These are phyloP conservation scores for Pterocles gutturalis DNA, from an alignment of 2,113 vertebrate genomes.

Conservation along the genomic window DNA sequence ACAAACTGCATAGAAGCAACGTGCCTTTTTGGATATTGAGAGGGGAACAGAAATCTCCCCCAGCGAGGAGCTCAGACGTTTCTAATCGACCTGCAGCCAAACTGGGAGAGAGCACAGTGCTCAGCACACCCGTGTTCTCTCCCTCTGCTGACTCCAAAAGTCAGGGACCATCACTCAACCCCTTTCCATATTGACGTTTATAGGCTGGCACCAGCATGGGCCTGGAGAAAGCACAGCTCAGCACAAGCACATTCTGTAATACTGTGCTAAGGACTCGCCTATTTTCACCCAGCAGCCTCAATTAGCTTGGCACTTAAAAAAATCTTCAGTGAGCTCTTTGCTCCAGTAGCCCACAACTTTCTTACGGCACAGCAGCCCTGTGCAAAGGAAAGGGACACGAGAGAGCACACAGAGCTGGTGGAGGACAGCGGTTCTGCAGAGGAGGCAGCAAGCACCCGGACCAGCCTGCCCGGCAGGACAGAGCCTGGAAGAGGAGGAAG, in stretches of 20 bases:
- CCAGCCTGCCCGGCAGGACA: neutral
- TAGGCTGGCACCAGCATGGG: neutral
- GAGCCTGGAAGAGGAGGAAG: neutral
- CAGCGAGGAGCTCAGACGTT: neutral
- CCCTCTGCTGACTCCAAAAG: neutral
- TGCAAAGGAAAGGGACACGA: neutral
- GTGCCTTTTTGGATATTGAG: neutral
- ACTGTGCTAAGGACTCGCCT: neutral
- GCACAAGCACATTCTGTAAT: neutral
- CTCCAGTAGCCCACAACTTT: neutral
- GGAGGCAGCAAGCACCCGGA: neutral
- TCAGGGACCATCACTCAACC: neutral
- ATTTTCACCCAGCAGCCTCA: neutral
- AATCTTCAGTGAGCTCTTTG: neutral
- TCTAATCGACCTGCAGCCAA: neutral
- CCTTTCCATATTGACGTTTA: neutral
- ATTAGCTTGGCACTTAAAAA: neutral
- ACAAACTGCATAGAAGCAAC: rapidly evolving
- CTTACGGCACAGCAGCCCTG: neutral
- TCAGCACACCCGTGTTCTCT: neutral
- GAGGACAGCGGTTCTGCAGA: neutral
- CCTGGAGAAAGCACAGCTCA: neutral
- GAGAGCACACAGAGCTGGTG: neutral
- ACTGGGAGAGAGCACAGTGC: neutral
- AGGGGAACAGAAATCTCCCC: neutral